Conservation (phyloP, 2,113 vertebrate species). For the Hemibagrus wyckioides region DNA sequence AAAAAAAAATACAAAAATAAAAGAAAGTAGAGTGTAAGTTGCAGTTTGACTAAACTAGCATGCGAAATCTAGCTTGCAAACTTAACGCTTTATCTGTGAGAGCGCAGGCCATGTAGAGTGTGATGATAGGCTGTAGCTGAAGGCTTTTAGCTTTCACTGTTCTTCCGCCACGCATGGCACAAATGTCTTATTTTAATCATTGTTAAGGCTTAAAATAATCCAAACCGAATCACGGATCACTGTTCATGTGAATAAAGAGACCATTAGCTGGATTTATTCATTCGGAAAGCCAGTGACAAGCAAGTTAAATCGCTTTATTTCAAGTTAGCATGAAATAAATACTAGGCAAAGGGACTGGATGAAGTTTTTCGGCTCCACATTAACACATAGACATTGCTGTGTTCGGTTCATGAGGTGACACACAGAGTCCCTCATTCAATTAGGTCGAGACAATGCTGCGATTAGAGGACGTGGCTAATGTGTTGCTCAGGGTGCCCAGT, state of each 20-base stretch:
- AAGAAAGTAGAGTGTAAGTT: background rate
- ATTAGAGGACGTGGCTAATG: slow-evolving; percentile 78
- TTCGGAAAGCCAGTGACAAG: background rate
- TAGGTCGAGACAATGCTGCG: slow-evolving; percentile 67
- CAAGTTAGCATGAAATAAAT: background rate
- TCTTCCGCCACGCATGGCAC: background rate
- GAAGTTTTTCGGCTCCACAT: background rate
- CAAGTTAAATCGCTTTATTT: background rate
- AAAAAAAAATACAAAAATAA: background rate
- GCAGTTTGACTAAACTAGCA: background rate
- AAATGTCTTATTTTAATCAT: background rate
- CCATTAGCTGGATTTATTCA: background rate
- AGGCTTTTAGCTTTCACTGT: background rate
- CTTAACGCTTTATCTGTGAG: background rate
- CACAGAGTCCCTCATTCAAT: slow-evolving; percentile 3
- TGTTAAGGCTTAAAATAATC: background rate
- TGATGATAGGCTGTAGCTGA: background rate
- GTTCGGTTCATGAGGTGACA: slow-evolving; percentile 63
- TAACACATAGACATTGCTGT: background rate
- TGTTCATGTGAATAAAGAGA: background rate
- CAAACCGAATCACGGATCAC: background rate
- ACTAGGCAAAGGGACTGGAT: background rate
- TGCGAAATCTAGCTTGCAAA: background rate
- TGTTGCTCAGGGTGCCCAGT: slow-evolving; percentile 79
- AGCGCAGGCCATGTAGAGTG: background rate